Evolutionary conservation across 2,113 vertebrate species (phyloP).

Genomic region (Gymnorhina tibicen): DNA sequence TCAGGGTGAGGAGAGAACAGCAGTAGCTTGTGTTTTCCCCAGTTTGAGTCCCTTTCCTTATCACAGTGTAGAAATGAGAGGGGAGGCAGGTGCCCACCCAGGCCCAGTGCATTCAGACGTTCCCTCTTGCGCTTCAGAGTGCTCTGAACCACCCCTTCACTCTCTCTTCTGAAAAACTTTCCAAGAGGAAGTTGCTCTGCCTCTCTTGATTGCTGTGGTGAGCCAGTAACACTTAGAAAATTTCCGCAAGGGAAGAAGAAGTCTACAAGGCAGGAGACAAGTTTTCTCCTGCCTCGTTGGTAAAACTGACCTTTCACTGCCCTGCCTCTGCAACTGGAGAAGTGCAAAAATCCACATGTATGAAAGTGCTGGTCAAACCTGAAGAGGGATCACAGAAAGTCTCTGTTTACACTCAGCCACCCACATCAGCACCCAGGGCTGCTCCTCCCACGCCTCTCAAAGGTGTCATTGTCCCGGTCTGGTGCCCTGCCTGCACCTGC

Average conservation of each 20-base stretch:
- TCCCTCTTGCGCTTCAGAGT: not conserved
- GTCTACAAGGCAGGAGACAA: not conserved
- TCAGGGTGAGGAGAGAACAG: accelerated
- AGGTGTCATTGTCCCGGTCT: accelerated
- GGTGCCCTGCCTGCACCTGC: not conserved
- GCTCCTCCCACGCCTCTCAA: not conserved
- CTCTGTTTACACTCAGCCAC: not conserved
- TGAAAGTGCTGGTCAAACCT: not conserved
- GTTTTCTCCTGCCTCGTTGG: not conserved
- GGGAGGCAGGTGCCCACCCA: not conserved
- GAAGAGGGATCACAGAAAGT: not conserved
- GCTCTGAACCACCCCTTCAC: not conserved
- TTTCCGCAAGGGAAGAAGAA: not conserved
- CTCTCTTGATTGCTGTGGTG: not conserved
- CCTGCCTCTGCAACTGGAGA: accelerated
- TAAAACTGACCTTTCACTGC: not conserved
- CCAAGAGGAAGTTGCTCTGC: not conserved
- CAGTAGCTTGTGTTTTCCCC: not conserved
- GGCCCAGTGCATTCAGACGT: not conserved
- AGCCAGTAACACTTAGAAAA: not conserved
- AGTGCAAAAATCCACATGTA: not conserved
- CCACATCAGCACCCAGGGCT: not conserved
- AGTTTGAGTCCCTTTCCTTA: not conserved
- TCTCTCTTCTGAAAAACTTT: not conserved
- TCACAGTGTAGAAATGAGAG: not conserved